Base-by-base conservation (phyloP, 2,797 vertebrate species). In the Chloroceryle inda region DNA sequence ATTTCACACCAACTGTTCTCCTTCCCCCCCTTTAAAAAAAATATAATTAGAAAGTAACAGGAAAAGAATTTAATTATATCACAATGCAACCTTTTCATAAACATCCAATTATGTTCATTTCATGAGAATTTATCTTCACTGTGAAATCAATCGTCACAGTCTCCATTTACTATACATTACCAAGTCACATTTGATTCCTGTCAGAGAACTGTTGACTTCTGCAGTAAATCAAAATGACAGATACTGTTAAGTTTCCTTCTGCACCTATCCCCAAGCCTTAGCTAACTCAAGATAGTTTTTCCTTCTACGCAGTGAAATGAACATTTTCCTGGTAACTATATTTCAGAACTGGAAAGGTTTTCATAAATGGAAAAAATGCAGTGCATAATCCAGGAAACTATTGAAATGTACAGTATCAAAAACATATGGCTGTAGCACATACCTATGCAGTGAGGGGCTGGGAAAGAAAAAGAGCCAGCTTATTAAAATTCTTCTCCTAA, bases 81-180 rank as follows among this genome's bases (percentile, higher is more conserved):
- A 96, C 94, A 96, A 86, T 23, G 67, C 53, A 92, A 94, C 62
- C 89, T 97, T 95, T 97, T 96, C 93, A 96, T 90, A 94, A 87
- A 90, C 92, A 86, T 66, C 64, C 90, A 97, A 96, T 96, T 96
- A 92, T 33, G 59, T 82, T 93, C 77, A 72, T 92, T 97, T 97
- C 96, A 95, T 96, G 94, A 98, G 97, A 97, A 98, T 96, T 95
- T 95, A 97, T 97, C 97, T 97, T 91, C 95, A 93, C 97, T 96
- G 93, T 97, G 97, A 97, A 97, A 97, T 96, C 97, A 97, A 95
- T 96, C 93, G 35, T 97, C 93, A 97, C 89, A 88, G 95, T 88
- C 95, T 97, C 92, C 89, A 88, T 92, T 96, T 96, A 96, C 85
- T 81, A 91, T 91, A 85, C 96, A 94, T 95, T 92, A 94, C 92